Base-by-base conservation (phyloP, 2,888 invertebrate genomes). In the Trichacis sp. region DNA sequence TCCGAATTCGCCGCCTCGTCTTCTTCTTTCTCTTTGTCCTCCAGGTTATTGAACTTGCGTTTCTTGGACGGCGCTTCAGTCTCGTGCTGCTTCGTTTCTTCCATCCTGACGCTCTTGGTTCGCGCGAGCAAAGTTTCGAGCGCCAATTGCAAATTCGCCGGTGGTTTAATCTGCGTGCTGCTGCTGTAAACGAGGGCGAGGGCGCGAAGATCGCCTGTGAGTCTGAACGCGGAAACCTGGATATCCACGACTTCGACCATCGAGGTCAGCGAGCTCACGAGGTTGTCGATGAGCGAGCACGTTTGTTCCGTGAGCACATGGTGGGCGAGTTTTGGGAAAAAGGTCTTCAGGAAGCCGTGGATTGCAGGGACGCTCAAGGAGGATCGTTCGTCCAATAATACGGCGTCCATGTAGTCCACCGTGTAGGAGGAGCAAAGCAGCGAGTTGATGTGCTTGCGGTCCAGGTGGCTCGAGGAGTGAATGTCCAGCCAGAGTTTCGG, bases 401-500 rank as follows among this genome's bases (percentile, higher is more conserved):
- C 90, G n/a, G 94, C 92, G 80, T 96, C 96, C 64, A 96, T 90
- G 81, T 96, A 97, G 83, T 96, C 96, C 30, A 93, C 90, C 71
- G 96, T 90, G 75, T 93, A 93, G 76, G 90, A 93, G 82, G 93
- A 94, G 68, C 91, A 92, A 48, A 94, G 87, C 61, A 97, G 86
- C 86, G 95, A 90, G 68, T 92, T 90, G 71, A 94, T 91, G 78
- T 94, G 92, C 81, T 93, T 93, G 47, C 91, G 87, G 77, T 94
- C 94, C 60, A 92, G 89, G 77, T 90, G 88, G 91, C 77, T 80
- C 6, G 92, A 90, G 68, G 91, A 89, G 76, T 93, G 91, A 51
- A 96, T 93, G 81, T 96, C 96, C 64, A 93, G 88, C 97, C 96
- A 97, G 77, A 97, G 89, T 77, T 95, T 92, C 12, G 97, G 95